These are phyloP conservation scores for Catostylus mosaicus DNA, from an alignment of 30 jellyfish, hydroid and myxozoan species.

Conservation along the genomic window DNA sequence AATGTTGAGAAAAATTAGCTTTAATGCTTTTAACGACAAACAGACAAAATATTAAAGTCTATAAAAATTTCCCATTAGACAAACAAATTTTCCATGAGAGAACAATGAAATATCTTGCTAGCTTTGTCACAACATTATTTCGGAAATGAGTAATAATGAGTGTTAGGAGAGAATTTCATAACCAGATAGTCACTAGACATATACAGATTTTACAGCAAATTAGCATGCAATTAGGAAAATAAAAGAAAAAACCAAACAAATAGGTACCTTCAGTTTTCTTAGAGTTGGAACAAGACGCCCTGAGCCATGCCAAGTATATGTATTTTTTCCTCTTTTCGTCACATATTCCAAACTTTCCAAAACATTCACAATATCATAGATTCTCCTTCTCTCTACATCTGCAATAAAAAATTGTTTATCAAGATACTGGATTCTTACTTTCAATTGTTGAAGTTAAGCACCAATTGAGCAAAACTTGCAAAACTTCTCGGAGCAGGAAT, in stretches of 20 bases:
- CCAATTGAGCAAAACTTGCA: too few relatives aligned
- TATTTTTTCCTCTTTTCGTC: conserved; percentile 79
- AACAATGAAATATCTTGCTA: too few relatives aligned
- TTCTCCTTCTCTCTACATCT: conserved; percentile 92
- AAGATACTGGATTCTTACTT: too few relatives aligned
- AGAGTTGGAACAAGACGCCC: conserved; percentile 65
- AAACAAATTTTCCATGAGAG: too few relatives aligned
- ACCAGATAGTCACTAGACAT: too few relatives aligned
- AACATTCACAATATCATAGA: conserved; percentile 94
- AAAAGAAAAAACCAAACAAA: background rate
- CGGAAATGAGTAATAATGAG: too few relatives aligned
- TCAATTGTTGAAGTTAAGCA: too few relatives aligned
- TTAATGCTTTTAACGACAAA: background rate
- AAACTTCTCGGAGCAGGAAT: too few relatives aligned
- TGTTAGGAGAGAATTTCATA: too few relatives aligned
- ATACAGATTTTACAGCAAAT: too few relatives aligned
- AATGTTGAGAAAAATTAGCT: background rate
- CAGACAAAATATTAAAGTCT: background rate
- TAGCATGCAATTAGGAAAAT: too few relatives aligned
- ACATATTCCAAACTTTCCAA: conserved; percentile 88
- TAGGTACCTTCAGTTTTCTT: conserved; percentile 73
- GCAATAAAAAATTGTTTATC: background rate
- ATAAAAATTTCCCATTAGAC: background rate
- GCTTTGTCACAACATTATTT: too few relatives aligned
- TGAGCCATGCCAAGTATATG: conserved; percentile 86